A percentile compares a stretch with the other conserved stretches of the same genome.
phyloP scores from a whole-genome alignment of 2,888 invertebrate species.

The Oasisia sp. region DNA sequence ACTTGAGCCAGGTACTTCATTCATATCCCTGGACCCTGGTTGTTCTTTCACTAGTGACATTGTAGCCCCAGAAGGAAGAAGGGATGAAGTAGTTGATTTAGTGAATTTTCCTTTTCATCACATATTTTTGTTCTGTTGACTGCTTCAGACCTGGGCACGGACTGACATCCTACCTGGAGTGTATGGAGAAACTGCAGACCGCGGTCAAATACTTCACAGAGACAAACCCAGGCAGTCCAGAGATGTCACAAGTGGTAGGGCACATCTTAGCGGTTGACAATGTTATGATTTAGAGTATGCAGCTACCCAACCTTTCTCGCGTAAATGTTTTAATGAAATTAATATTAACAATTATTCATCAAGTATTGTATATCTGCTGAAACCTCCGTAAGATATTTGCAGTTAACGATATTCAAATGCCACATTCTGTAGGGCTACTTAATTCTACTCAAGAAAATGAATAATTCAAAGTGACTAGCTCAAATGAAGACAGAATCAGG shows the following conservation, averaged over 20 bases:
- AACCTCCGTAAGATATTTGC: neutral
- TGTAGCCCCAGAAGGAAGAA: no score
- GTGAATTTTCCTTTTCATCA: neutral
- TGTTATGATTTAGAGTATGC: neutral
- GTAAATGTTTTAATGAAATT: no score
- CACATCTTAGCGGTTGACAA: neutral
- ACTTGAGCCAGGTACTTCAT: no score
- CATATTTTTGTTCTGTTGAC: neutral
- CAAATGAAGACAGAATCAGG: neutral
- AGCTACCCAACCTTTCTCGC: neutral
- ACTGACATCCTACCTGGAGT: slow-evolving; percentile 72
- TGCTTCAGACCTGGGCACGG: slow-evolving; percentile 67
- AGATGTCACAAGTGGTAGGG: slow-evolving; percentile 90
- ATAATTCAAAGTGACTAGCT: neutral
- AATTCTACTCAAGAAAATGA: no score
- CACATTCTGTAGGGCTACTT: neutral
- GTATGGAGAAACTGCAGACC: slow-evolving; percentile 84
- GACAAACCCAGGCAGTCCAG: slow-evolving; percentile 92
- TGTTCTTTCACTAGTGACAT: no score
- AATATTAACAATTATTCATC: neutral
- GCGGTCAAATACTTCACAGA: slow-evolving; percentile 92
- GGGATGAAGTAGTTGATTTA: no score
- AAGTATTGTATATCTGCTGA: neutral
- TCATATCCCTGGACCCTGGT: no score
- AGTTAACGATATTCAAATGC: neutral